Evolutionary conservation across 35 echinoderm and acorn worm genomes (phyloP).

Genomic region (Anneissia japonica): DNA sequence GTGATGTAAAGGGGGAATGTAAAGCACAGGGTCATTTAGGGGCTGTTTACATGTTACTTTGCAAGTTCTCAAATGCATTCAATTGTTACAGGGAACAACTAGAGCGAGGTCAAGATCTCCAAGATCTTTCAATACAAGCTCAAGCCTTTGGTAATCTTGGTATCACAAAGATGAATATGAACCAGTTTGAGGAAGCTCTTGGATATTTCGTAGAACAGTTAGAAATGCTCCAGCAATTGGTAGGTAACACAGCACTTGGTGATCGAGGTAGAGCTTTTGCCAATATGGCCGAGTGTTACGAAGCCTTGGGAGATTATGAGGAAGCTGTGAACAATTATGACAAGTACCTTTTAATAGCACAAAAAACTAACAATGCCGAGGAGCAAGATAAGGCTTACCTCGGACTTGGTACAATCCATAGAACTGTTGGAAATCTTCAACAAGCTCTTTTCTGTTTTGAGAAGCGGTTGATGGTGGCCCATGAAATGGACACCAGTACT

Average conservation of each 20-base stretch:
- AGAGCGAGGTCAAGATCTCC: constrained; percentile 63
- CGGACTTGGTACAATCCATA: constrained; percentile 85
- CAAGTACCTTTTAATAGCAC: constrained; percentile 71
- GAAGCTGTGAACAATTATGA: constrained; percentile 94
- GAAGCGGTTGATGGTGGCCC: constrained; percentile 81
- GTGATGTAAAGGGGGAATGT: constrained; percentile 90
- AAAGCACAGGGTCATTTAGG: constrained; percentile 93
- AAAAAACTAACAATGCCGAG: constrained; percentile 62
- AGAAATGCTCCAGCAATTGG: constrained; percentile 60
- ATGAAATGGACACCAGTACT: constrained; percentile 67
- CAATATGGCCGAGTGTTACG: constrained; percentile 93
- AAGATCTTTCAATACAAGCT: constrained; percentile 74
- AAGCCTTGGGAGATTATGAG: constrained; percentile 82
- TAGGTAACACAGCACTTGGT: constrained; percentile 60
- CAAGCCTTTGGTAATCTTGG: constrained; percentile 95
- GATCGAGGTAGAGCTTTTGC: constrained; percentile 82
- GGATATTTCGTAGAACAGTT: constrained; percentile 95
- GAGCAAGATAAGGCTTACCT: constrained; percentile 91
- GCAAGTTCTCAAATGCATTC: constrained; percentile 80
- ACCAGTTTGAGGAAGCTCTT: constrained; percentile 91
- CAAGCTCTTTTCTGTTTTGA: constrained; percentile 97
- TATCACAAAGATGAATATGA: constrained; percentile 98
- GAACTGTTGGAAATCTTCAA: constrained; percentile 77
- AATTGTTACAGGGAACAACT: constrained; percentile 97
- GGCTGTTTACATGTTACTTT: constrained; percentile 75